Base-by-base conservation (phyloP, 2,888 invertebrate species). In the Eulithis prunata region DNA sequence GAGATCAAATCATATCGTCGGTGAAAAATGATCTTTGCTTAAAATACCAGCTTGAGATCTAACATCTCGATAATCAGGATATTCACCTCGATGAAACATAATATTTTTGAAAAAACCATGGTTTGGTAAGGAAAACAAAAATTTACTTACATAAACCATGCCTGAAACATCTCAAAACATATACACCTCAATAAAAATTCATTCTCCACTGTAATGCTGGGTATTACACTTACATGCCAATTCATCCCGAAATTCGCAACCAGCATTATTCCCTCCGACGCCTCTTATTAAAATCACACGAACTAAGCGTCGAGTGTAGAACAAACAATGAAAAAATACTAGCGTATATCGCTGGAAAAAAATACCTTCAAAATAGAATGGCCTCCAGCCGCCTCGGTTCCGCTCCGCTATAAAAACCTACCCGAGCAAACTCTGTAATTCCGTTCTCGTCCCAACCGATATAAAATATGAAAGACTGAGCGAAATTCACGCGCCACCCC, bases 401-500 rank as follows among this genome's bases (percentile, higher is more conserved):
- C 83, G 86, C 85, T 87, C 84, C 83, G 86, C 85, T 87, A 88
- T 90, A 92, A 91, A 91, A 92, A 91, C 87, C 87, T 82, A 90
- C 84, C 89, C 84, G 83, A 89, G 88, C 89, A 89, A 89, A 90
- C 89, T 91, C 88, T 80, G 91, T 90, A 91, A 91, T 89, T 88
- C 88, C 87, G 86, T 84, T 83, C 70, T 77, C 85, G 85, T 85
- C 86, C 88, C 88, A 76, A 85, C 86, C 89, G 87, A 88, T 91
- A 91, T 92, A 91, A 92, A 92, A 92, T 92, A 91, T 92, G 92
- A 92, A 92, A 91, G 90, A 88, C 89, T 86, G 91, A 84, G 88
- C 90, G 78, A 86, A 91, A 87, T 88, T 88, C 85, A 80, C 85
- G 82, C 80, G 57, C 56, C 63, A 77, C 81, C 84, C 84, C 82